Evolutionary conservation across 2,797 vertebrate genomes (phyloP), one percentile per base, ranked within the genome.

Genomic region (Antennarius maculatus): DNA sequence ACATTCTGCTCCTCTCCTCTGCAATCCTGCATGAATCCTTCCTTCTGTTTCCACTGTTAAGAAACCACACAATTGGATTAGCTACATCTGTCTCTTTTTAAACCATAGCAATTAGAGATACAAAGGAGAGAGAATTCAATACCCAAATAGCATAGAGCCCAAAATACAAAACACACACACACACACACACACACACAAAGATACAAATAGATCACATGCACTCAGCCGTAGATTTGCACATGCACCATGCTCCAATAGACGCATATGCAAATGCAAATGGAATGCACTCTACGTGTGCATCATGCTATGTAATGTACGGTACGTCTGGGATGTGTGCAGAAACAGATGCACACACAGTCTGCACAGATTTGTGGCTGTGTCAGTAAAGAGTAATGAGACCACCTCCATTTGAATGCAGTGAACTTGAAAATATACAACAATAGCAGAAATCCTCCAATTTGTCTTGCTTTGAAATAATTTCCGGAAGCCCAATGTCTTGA

Each of bases 21-120:
- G 78, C 77, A 80, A 87, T 85, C 80, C 88, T 76, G 67, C 71
- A 58, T 70, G 57, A 88, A 88, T 86, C 81, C 82, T 85, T 87
- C 76, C 82, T 74, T 76, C 80, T 86, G 78, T 88, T 88, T 89
- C 77, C 83, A 74, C 77, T 68, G 79, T 90, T 88, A 89, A 81
- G 79, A 89, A 83, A 85, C 79, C 78, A 69, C 87, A 90, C 89
- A 91, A 92, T 89, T 91, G 90, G 91, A 93, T 93, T 92, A 91
- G 88, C 86, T 86, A 81, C 84, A 88, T 88, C 86, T 88, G 90
- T 85, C 89, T 92, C 86, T 88, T 87, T 93, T 90, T 91, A 92
- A 92, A 92, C 77, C 86, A 84, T 42, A 54, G 83, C 82, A 89
- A 92, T 93, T 90, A 92, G 86, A 86, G 76, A 90, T 71, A 80